Percentiles rank a stretch among this genome's conserved stretches.
Conservation (phyloP, 1,140 invertebrate genomes). For the Vollenhovia emeryi region DNA sequence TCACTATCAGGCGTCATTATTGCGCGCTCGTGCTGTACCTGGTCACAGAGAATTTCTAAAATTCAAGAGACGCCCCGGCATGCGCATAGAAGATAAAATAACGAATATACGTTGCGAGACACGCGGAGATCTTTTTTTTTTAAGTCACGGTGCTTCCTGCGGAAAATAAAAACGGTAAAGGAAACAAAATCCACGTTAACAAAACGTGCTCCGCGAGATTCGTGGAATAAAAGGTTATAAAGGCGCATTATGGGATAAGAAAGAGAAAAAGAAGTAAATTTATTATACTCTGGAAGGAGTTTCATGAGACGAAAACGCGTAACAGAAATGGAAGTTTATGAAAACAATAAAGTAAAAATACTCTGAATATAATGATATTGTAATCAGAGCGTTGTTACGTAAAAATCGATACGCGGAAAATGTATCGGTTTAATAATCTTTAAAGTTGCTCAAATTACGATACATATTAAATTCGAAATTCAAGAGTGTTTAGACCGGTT, state of each 20-base stretch:
- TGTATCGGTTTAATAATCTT: not conserved
- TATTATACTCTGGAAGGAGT: constrained; percentile 30
- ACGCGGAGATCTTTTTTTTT: constrained; percentile 3
- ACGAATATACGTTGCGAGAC: constrained; percentile 17
- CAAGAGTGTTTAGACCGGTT: not conserved
- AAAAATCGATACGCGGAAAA: not conserved
- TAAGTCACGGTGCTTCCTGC: not conserved
- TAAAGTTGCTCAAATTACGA: not conserved
- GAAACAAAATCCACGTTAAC: constrained; percentile 41
- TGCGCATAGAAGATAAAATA: constrained; percentile 31
- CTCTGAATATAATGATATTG: not conserved
- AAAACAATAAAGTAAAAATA: not conserved
- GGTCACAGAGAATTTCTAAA: constrained; percentile 11
- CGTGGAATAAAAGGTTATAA: constrained; percentile 47
- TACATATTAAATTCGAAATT: not conserved
- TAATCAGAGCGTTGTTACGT: not conserved
- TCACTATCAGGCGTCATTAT: constrained; percentile 32
- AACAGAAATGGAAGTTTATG: not conserved
- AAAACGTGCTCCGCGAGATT: constrained; percentile 46
- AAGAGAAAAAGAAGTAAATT: constrained; percentile 40
- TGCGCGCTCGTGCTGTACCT: not conserved
- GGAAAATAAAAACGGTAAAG: constrained; percentile 36
- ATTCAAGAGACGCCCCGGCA: constrained; percentile 1
- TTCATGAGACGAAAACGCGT: not conserved
- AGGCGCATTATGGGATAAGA: constrained; percentile 58